Conservation (phyloP, 1,140 invertebrate species). For the Rhyzopertha dominica region DNA sequence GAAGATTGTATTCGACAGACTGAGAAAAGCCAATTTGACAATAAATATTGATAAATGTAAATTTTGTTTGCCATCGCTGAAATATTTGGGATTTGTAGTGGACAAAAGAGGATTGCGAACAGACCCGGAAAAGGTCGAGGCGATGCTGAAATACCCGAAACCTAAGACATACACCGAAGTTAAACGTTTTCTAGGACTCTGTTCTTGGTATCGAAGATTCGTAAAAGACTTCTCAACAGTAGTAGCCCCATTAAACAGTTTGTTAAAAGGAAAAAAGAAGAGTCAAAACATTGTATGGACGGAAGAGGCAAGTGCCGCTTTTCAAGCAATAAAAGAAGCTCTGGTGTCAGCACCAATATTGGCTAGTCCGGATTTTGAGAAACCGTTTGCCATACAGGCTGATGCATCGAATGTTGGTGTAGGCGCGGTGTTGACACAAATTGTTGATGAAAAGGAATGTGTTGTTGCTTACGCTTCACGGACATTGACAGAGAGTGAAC, state of each 20-base stretch:
- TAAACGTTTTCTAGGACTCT: constrained; percentile 40
- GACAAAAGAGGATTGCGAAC: constrained; percentile 37
- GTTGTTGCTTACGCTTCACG: constrained; percentile 48
- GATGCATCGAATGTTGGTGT: constrained; percentile 30
- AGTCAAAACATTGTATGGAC: constrained; percentile 25
- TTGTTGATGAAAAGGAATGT: constrained; percentile 32
- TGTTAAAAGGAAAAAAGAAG: constrained; percentile 35
- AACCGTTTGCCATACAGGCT: constrained; percentile 26
- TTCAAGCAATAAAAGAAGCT: constrained; percentile 10
- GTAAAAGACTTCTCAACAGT: constrained; percentile 39
- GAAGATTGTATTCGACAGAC: background rate
- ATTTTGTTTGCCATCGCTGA: constrained; percentile 10
- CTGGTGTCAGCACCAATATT: constrained; percentile 25
- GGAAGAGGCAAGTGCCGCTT: constrained; percentile 6
- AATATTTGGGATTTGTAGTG: constrained; percentile 13
- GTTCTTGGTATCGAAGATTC: constrained; percentile 47
- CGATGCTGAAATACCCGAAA: constrained; percentile 42
- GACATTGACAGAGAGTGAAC: constrained; percentile 32
- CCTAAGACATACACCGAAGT: constrained; percentile 42
- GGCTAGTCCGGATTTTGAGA: constrained; percentile 28
- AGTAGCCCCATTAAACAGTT: constrained; percentile 37
- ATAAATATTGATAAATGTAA: constrained; percentile 17
- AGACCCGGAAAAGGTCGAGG: constrained; percentile 44
- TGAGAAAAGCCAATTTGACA: constrained; percentile 9
- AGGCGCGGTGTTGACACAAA: constrained; percentile 25